These are phyloP conservation scores for Cavia porcellus DNA, from an alignment of 2,113 vertebrate genomes.

Conservation along the genomic window DNA sequence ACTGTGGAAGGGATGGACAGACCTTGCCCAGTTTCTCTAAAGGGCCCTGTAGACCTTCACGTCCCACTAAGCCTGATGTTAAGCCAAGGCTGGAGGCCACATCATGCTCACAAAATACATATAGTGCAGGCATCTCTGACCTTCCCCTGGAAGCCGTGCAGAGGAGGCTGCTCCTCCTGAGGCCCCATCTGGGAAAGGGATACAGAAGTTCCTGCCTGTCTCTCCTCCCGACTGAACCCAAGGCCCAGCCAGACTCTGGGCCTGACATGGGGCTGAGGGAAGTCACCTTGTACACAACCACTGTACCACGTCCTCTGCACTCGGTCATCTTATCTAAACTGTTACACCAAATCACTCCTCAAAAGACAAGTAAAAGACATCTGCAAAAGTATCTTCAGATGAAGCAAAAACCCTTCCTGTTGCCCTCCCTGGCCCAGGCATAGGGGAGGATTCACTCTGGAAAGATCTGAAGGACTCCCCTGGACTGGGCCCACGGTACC, in stretches of 20 bases:
- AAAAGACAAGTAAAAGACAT: neutral
- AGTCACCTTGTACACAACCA: neutral
- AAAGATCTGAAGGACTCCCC: neutral
- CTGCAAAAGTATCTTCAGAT: neutral
- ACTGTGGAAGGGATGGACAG: neutral
- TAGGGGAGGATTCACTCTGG: neutral
- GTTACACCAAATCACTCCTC: neutral
- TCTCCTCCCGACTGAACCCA: neutral
- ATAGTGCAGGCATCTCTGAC: too few species aligned
- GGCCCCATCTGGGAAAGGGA: neutral
- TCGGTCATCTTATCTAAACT: neutral
- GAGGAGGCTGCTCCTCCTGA: fast-evolving
- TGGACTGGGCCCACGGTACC: conserved; percentile 77
- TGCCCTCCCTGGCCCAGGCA: neutral
- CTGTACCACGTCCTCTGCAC: fast-evolving
- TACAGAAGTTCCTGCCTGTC: neutral
- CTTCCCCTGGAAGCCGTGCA: too few species aligned
- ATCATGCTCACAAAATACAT: neutral
- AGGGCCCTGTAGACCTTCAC: neutral
- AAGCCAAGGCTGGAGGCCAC: neutral
- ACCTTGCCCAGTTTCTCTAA: neutral
- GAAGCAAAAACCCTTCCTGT: neutral
- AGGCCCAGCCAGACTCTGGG: neutral
- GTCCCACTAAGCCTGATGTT: neutral
- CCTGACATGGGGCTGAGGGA: neutral